Base-by-base conservation (phyloP, 2,113 vertebrate species). In the Montifringilla adamsi region DNA sequence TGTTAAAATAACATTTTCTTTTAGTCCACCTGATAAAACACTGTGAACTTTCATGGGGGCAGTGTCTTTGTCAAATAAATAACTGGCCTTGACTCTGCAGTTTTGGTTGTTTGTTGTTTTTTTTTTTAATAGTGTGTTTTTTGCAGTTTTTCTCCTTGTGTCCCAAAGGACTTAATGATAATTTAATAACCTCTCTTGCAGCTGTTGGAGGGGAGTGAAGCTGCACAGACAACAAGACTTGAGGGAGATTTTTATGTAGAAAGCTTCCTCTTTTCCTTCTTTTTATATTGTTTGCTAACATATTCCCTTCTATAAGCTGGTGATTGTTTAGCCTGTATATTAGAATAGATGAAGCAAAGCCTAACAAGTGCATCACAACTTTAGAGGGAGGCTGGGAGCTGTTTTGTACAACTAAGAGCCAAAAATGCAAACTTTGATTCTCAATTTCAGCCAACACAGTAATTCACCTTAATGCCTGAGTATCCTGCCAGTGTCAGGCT, bases 1-100 rank as follows among this genome's bases (percentile, higher is more conserved):
- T 94, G 64, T 63, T 90, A 92, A 77, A 92, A 70, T 30, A 86
- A 90, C 33, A 15, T 78, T 93, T 93, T 55, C 47, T 67, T 93
- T 74, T 52, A 47, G 60, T 72, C 62, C 70, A 95, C 84, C 73
- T 93, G 83, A 89, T 94, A 94, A 92, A 80, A 58, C 49, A 37
- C 39, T 37, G 19, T 62, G 75, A 81, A 50, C 68, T 93, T 84
- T 15, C 30, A 5, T n/a, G 55, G 47, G 46, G 50, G 39, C 70
- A 24, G 47, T 72, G 59, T 70, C 83, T 82, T 87, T 74, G 47
- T 59, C 52, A 85, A 74, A 53, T 46, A 77, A 90, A 62, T 66
- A 77, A 43, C 26, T 66, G 87, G 53, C 18, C 39, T 76, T 73
- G 46, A 33, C 23, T 53, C 56, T 74, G 79, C 76, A 67, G 50